A percentile compares a stretch with the other conserved stretches of the same genome.
Conservation (phyloP, 2,113 vertebrate species). For the Orthonyx spaldingii region DNA sequence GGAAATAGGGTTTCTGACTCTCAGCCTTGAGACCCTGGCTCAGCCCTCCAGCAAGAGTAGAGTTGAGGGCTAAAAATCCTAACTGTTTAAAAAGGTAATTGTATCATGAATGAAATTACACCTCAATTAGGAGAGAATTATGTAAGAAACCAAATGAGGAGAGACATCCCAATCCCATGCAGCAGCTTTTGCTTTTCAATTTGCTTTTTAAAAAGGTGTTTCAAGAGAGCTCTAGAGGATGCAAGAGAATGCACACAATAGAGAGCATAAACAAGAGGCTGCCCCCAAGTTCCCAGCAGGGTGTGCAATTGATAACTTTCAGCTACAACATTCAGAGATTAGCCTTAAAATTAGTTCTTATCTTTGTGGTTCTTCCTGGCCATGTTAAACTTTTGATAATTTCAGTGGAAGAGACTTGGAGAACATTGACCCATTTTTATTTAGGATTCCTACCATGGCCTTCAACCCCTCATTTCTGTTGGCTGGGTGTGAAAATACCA, state of each 20-base stretch:
- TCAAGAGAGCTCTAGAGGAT: not conserved
- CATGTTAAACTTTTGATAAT: not conserved
- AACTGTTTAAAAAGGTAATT: not conserved
- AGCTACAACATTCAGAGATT: not conserved
- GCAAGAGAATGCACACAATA: not conserved
- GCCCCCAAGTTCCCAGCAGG: not conserved
- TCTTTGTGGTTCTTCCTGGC: not conserved
- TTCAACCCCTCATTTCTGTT: not conserved
- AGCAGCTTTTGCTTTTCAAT: not conserved
- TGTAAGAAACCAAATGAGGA: not conserved
- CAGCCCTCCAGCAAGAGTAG: not conserved
- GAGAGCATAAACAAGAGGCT: not conserved
- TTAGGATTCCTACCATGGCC: not conserved
- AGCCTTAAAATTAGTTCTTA: not conserved
- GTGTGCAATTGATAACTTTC: not conserved
- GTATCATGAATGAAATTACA: not conserved
- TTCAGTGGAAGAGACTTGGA: not conserved
- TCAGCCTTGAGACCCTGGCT: not conserved
- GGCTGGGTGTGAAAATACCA: not conserved
- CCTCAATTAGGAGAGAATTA: not conserved
- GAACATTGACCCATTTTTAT: not conserved
- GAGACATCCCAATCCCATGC: not conserved
- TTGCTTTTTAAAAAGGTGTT: not conserved
- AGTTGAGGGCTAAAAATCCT: not conserved
- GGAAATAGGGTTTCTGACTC: not conserved